Evolutionary conservation across 2,113 vertebrate genomes (phyloP), one percentile per base, ranked within the genome.

Genomic region (Macquaria ambigua): DNA sequence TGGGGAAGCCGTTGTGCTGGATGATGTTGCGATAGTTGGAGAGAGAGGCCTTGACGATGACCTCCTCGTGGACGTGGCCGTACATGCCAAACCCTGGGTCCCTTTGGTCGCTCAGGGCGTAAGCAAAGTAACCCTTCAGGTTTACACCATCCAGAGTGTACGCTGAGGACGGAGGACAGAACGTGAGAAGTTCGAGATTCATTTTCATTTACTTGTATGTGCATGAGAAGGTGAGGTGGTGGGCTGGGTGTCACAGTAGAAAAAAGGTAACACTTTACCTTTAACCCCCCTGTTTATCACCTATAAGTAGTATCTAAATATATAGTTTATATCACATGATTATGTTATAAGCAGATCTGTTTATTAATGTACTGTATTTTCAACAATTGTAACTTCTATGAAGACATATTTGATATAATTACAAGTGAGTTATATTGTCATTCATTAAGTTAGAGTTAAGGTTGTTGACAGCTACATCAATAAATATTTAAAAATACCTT

Each of bases 51-150:
- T 99, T 99, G 74, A 94, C 76, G 80, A 98, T 95, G 0, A 96
- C 96, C 1, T 96, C 97, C n/a, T 96, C 96, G 5, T 96, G 96
- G 39, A 95, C 66, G 0, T 97, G 96, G 87, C 96, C 96, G 75
- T 97, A 99, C 85, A 99, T 87, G 50, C 98, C 98, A 3, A 97
- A 98, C 52, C 95, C 96, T 0, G 97, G 97, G 93, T 97, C 97
- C 5, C 95, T 94, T 66, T 95, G 96, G 92, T 99, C 98, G 8
- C 89, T 98, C 80, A 99, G 96, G 8, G 97, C 97, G 85, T 99
- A 99, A 3, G 96, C 95, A 83, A 99, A 99, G 95, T 99, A 99
- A n/a, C 98, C 98, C 83, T 95, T 95, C 58, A 99, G 94, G 90
- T 98, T 97, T 41, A 99, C 93, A 0, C 96, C 96, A 77, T 99